Conservation (phyloP, 2,888 invertebrate genomes). For the Noctua comes region DNA sequence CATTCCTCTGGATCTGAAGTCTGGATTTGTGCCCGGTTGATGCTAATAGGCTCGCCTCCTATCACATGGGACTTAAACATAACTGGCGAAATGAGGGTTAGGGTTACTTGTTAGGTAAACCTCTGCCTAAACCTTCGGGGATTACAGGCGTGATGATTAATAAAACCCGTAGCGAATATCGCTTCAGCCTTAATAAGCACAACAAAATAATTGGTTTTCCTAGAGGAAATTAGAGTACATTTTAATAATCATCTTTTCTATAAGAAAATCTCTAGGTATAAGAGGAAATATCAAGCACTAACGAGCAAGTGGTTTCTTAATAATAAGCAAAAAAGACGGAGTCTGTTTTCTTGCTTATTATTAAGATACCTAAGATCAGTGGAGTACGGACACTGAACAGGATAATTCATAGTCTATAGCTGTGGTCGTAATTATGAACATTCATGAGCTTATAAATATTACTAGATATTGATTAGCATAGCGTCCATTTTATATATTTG, state of each 20-base stretch:
- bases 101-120: background rate
- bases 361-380: constrained; percentile 24
- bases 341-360: constrained; percentile 35
- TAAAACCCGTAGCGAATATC: background rate
- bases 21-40: background rate
- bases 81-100: background rate
- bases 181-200: background rate
- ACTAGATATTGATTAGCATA: background rate
- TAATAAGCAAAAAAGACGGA: no score
- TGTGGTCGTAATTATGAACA: background rate
- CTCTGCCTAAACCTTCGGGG: background rate
- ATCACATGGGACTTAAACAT: background rate
- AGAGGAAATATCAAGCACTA: constrained; percentile 29
- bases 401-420: background rate
- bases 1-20: background rate
- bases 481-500: background rate
- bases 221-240: background rate
- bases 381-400: constrained; percentile 1
- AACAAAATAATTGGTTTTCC: background rate
- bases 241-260: background rate
- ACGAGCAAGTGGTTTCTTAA: constrained; percentile 33
- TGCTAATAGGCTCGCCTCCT: no score
- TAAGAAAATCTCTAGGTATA: background rate
- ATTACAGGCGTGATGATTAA: background rate
- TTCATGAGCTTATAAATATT: background rate